Base-by-base conservation (phyloP, 2,888 invertebrate species). In the Platypus cylindrus region DNA sequence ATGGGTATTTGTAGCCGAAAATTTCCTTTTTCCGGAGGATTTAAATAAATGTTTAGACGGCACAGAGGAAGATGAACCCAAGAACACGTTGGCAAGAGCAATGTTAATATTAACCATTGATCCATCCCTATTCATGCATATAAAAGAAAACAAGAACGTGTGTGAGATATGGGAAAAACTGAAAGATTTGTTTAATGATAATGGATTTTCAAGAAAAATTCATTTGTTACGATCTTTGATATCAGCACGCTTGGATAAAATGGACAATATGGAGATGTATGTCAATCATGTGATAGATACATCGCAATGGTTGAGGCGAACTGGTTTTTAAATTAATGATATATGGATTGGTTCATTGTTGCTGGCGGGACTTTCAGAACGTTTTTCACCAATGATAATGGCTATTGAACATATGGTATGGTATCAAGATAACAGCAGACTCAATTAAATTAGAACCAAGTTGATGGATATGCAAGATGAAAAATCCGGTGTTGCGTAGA, bases 321-420 rank as follows among this genome's bases (percentile, higher is more conserved):
- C 41, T 3, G 44, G 38, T 8, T 39, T 43, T 24, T 15, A 34
- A 3, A 29, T 28, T 2, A 13, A 27, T 4, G 11, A 29, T 3
- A 17, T 23, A 3, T 35, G 22, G 34, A 9, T 35, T 1, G 34
- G 30, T 1, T 29, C 23, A 3, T 9, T 35, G 3, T 31, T 35
- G 3, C 16, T 35, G 17, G 47, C 50, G 15, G 49, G 46, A 32
- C 39, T 45, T 32, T 46, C 45, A 20, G 49, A 49, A 17, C 35
- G 36, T 22, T 48, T 34, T 31, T 30, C 37, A 11, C 45, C 46
- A 14, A 45, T 48, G 47, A 44, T 50, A 12, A 51, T 52, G 45
- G 49, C 45, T 8, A 42, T 50, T 12, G 48, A 50, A 32, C 43
- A 48, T 41, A n/a, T n/a, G n/a, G n/a, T 47, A 44, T 1, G 49